These are phyloP conservation scores for Andrena praecox DNA, from an alignment of 2,888 invertebrate species.

Conservation along the genomic window DNA sequence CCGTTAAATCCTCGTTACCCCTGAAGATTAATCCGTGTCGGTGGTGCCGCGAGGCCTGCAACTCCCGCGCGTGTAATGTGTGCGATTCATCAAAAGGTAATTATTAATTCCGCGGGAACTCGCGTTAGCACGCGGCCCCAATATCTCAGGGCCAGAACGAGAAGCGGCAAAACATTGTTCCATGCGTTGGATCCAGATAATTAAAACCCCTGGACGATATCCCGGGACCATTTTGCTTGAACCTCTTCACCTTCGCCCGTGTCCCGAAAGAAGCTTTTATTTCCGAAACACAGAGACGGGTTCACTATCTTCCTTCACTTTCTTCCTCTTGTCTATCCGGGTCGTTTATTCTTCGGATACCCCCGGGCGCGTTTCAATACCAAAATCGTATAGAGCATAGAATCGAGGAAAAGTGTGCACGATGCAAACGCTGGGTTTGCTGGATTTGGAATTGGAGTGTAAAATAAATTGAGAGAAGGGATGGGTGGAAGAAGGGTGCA, in stretches of 20 bases:
- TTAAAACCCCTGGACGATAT: conserved; percentile 13
- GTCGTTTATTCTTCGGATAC: no score
- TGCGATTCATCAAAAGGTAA: conserved; percentile 60
- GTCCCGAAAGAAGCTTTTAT: no score
- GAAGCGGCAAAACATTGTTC: conserved; percentile 7
- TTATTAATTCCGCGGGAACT: conserved; percentile 56
- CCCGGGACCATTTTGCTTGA: neutral
- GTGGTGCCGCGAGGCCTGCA: conserved; percentile 29
- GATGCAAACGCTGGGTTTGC: no score
- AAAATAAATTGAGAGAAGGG: neutral
- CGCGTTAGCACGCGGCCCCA: conserved; percentile 7
- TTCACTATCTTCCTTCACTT: no score
- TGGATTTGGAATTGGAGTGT: neutral
- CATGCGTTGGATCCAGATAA: conserved; percentile 12
- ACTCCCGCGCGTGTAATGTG: conserved; percentile 55
- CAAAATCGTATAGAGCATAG: no score
- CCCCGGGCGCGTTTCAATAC: no score
- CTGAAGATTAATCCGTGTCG: conserved; percentile 68
- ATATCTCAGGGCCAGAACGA: conserved; percentile 24
- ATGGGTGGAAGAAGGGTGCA: neutral
- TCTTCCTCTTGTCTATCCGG: no score
- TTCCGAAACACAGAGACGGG: no score
- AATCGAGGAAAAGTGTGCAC: no score
- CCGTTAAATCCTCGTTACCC: conserved; percentile 73
- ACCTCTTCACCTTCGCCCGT: neutral